phyloP scores from a whole-genome alignment of 2,113 vertebrate genomes.

The Artemisiospiza belli region DNA sequence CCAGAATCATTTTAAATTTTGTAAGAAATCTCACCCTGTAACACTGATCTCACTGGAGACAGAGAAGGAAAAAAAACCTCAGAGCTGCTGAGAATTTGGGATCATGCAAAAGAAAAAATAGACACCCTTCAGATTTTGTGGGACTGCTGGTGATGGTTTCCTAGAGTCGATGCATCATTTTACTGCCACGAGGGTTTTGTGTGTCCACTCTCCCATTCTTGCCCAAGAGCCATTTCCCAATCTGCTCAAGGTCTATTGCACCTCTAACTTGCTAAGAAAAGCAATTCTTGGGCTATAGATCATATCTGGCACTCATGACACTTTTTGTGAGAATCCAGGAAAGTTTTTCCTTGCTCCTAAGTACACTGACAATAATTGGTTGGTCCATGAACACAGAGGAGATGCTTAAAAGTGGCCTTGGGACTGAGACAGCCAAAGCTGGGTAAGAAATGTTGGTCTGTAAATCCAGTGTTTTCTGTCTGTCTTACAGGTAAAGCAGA shows the following conservation, averaged over 20 bases:
- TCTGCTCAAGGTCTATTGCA: background rate
- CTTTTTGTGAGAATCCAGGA: background rate
- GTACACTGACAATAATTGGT: constrained; percentile 5
- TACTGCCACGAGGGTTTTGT: background rate
- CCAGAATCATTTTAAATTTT: background rate
- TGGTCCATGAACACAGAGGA: background rate
- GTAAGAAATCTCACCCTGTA: background rate
- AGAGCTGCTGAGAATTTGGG: background rate
- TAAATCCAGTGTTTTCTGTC: background rate
- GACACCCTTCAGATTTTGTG: background rate
- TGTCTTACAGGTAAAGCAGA: constrained; percentile 89
- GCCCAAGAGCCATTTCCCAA: background rate
- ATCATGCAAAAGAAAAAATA: background rate
- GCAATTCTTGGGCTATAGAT: background rate
- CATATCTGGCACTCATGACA: background rate
- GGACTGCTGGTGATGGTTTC: background rate
- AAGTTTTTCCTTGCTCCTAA: background rate
- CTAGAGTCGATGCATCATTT: background rate
- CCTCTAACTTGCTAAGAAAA: background rate
- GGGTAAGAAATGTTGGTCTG: background rate
- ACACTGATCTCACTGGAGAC: background rate
- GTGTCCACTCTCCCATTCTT: background rate
- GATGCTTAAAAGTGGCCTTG: background rate
- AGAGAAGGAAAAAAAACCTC: background rate
- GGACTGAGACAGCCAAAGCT: background rate